Percentiles rank a stretch among this genome's conserved stretches.
Conservation (phyloP, 1,140 invertebrate genomes). For the Stegodyphus dumicola region DNA sequence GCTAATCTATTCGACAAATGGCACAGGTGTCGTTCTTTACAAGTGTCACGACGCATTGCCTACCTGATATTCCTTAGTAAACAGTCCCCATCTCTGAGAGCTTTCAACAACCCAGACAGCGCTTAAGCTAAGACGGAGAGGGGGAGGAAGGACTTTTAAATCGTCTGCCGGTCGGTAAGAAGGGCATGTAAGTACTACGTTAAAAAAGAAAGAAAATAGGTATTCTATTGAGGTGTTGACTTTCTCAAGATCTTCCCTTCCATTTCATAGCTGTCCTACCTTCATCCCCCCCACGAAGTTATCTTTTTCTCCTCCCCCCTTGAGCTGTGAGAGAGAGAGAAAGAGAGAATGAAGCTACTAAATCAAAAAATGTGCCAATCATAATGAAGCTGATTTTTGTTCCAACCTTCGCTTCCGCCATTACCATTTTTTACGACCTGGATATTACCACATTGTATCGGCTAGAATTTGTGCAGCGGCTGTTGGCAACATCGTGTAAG, state of each 20-base stretch:
- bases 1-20: too few relatives aligned
- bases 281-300: too few relatives aligned
- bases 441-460: conserved; percentile 6
- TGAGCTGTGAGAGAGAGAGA: too few relatives aligned
- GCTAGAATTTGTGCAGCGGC: not conserved
- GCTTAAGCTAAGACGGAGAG: not conserved
- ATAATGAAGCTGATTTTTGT: conserved; percentile 15
- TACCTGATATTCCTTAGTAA: too few relatives aligned
- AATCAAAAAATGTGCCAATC: conserved; percentile 27
- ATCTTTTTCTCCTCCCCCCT: not conserved
- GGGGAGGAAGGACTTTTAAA: not conserved
- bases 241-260: conserved; percentile 15
- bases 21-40: too few relatives aligned
- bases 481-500: conserved; percentile 29
- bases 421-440: not conserved
- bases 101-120: not conserved
- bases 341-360: not conserved
- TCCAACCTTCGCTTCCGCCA: conserved; percentile 19
- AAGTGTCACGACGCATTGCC: too few relatives aligned
- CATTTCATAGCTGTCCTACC: not conserved
- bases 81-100: not conserved
- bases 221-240: conserved; percentile 42
- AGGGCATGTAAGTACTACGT: not conserved
- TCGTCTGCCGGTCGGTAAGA: not conserved
- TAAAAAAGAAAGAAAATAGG: not conserved